These are phyloP conservation scores for Ploceus nigricollis DNA, from an alignment of 2,113 vertebrate species.

Conservation along the genomic window DNA sequence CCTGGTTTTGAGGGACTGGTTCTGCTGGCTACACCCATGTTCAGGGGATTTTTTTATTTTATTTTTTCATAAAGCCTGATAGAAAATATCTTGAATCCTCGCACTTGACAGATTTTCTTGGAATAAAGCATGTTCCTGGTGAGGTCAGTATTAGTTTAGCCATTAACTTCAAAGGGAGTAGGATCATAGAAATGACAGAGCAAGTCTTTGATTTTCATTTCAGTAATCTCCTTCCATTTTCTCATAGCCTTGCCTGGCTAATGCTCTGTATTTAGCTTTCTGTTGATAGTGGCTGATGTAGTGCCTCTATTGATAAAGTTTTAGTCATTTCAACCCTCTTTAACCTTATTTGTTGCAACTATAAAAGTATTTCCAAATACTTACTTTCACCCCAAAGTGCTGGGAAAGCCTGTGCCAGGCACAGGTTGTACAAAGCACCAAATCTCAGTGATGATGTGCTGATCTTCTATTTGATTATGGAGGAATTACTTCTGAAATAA, in stretches of 20 bases:
- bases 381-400: neutral
- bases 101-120: constrained; percentile 39
- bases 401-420: neutral
- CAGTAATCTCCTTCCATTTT: constrained; percentile 52
- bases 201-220: constrained; percentile 56
- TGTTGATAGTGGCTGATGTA: constrained; percentile 30
- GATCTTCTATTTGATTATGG: constrained; percentile 41
- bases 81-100: constrained; percentile 28
- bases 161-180: constrained; percentile 60
- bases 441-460: neutral
- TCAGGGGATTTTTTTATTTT: neutral
- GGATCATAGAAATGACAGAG: constrained; percentile 49
- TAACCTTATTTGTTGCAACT: neutral
- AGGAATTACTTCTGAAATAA: constrained; percentile 52
- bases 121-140: constrained; percentile 34
- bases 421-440: neutral
- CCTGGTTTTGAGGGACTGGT: neutral
- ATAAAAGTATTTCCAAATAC: neutral
- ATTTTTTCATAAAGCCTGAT: neutral
- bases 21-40: neutral
- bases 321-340: constrained; percentile 24
- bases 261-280: constrained; percentile 8
- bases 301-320: constrained; percentile 14
- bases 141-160: constrained; percentile 61
- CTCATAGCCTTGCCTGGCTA: neutral